Base-by-base conservation (phyloP, 2,797 vertebrate species). In the Onychomys arenicola region DNA sequence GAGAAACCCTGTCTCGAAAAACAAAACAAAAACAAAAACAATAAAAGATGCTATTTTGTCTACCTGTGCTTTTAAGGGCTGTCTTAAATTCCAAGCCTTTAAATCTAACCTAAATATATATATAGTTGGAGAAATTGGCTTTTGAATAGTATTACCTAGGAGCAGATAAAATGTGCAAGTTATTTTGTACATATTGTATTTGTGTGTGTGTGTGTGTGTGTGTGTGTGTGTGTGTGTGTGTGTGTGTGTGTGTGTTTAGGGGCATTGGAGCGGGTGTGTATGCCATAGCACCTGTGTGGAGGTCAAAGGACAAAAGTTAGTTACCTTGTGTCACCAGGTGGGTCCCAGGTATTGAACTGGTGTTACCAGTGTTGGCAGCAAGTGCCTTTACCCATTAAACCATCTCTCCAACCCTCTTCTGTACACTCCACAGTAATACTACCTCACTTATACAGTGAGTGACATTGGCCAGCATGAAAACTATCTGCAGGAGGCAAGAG, bases 31-130 rank as follows among this genome's bases (percentile, higher is more conserved):
- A 46, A 46, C 6, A 46, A 46, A 46, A 52, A 52, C 49, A 52
- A 52, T 12, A 10, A 52, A 52, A 52, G 13, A n/a, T 86, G 23
- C 16, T 73, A 40, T n/a, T 40, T 71, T 34, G 34, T 5, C 32
- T 57, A 83, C 34, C 34, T 73, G 2, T 71, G n/a, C 46, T 89
- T 94, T 80, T 69, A 19, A 59, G 52, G 25, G 8, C 13, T 90
- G 8, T 82, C 81, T 96, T 88, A 57, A 90, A 65, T 43, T 19
- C 52, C 34, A 88, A 83, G 17, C n/a, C 86, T 82, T 86, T 88
- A 23, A 89, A 6, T 91, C 40, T 49, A 65, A 87, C 29, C 6
- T 69, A 21, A 59, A 10, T 76, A 65, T 55, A 85, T 46, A 5
- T 37, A 67, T 55, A 4, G 25, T 46, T 81, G 17, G 52, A 57